These are phyloP conservation scores for Teleiodes luculella DNA, from an alignment of 2,888 invertebrate species.

Conservation along the genomic window DNA sequence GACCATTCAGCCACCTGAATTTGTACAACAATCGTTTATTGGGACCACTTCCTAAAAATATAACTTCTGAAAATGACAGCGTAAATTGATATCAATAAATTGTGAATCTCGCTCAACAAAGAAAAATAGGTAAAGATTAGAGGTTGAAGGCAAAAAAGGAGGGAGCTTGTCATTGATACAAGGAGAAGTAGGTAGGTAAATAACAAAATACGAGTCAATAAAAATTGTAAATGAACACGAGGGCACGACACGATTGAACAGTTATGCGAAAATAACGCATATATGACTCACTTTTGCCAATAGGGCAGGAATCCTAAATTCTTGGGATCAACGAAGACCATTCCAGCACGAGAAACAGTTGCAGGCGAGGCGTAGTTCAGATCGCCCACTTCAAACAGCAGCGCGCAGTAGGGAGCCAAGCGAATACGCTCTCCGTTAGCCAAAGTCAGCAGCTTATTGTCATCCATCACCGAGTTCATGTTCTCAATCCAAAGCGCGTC, in stretches of 20 bases:
- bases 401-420: conserved; percentile 87
- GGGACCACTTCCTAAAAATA: too few species aligned
- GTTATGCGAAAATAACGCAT: background rate
- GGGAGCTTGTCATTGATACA: too few species aligned
- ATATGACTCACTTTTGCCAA: conserved; percentile 81
- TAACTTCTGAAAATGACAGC: too few species aligned
- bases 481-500: conserved; percentile 98
- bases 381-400: conserved; percentile 94
- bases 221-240: too few species aligned
- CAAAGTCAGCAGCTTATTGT: conserved; percentile 92
- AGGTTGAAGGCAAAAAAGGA: too few species aligned
- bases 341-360: conserved; percentile 94
- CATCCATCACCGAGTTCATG: conserved; percentile 98
- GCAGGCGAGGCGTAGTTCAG: conserved; percentile 94
- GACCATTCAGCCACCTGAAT: conserved; percentile 82
- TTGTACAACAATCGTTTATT: too few species aligned
- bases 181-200: too few species aligned
- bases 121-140: too few species aligned
- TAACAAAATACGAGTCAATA: too few species aligned
- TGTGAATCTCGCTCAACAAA: too few species aligned
- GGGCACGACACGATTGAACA: background rate
- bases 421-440: conserved; percentile 94
- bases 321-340: conserved; percentile 96
- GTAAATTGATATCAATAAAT: too few species aligned
- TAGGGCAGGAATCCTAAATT: conserved; percentile 91